Conservation (phyloP, 2,888 invertebrate genomes). For the Drosophila austrosaltans region DNA sequence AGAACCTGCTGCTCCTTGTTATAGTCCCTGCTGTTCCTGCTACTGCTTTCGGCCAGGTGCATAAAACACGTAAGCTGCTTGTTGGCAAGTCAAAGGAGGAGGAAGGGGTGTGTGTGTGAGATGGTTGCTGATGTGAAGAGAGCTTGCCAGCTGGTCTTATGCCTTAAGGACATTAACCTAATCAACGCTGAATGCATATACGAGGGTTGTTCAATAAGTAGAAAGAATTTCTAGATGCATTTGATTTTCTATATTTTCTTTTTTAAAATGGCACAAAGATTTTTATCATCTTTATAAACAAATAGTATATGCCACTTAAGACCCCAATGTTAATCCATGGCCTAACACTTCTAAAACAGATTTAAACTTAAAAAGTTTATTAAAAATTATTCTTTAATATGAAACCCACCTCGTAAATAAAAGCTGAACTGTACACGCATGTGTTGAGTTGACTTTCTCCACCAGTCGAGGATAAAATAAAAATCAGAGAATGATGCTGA, state of each 20-base stretch:
- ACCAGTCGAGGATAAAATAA: neutral
- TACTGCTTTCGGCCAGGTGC: conserved; percentile 27
- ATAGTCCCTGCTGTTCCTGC: conserved; percentile 37
- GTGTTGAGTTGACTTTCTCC: conserved; percentile 9
- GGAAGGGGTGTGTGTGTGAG: conserved; percentile 17
- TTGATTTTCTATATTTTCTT: too few relatives aligned
- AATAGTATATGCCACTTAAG: too few relatives aligned
- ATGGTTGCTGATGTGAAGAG: neutral
- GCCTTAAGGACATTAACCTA: conserved; percentile 74
- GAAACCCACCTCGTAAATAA: neutral
- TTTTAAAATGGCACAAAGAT: too few relatives aligned
- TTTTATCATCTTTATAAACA: too few relatives aligned
- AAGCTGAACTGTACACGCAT: conserved; percentile 12
- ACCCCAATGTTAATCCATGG: too few relatives aligned
- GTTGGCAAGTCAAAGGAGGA: conserved; percentile 22
- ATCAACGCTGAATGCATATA: conserved; percentile 61
- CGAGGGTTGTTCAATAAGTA: conserved; percentile 14
- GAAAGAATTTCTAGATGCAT: too few relatives aligned
- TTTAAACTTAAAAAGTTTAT: too few relatives aligned
- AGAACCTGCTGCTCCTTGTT: conserved; percentile 15
- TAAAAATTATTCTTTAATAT: too few relatives aligned
- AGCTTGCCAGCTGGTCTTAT: conserved; percentile 53
- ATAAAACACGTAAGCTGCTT: conserved; percentile 30
- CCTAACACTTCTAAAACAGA: too few relatives aligned
- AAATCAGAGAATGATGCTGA: conserved; percentile 36